These are phyloP conservation scores for Phyto melanocephala DNA, from an alignment of 2,888 invertebrate species.

Conservation along the genomic window DNA sequence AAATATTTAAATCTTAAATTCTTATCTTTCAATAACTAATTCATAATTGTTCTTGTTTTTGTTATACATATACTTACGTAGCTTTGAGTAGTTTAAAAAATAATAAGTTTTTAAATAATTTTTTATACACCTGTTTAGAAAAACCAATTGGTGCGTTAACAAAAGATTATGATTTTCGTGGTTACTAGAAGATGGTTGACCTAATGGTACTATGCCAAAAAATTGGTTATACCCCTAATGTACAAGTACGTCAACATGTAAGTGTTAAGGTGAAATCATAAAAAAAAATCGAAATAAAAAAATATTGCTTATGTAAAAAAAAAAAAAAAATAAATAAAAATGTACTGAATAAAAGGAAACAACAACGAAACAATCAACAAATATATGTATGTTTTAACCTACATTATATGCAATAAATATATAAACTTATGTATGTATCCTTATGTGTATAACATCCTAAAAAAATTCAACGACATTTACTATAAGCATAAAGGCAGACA, in stretches of 20 bases:
- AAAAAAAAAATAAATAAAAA: neutral
- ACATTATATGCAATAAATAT: slow-evolving; percentile 8
- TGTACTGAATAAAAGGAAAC: neutral
- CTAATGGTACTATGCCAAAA: too few relatives aligned
- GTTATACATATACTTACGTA: too few relatives aligned
- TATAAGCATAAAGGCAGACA: neutral
- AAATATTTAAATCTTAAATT: too few relatives aligned
- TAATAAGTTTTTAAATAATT: too few relatives aligned
- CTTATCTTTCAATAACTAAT: too few relatives aligned
- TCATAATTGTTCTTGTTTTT: too few relatives aligned
- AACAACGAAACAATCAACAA: neutral
- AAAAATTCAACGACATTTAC: neutral
- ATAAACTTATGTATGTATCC: neutral
- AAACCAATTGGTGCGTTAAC: too few relatives aligned
- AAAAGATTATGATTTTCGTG: too few relatives aligned
- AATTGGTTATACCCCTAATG: too few relatives aligned
- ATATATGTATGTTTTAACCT: neutral
- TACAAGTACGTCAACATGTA: neutral
- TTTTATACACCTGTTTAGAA: too few relatives aligned
- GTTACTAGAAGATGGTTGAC: too few relatives aligned
- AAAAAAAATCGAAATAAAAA: slow-evolving; percentile 62
- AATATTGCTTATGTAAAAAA: slow-evolving; percentile 35
- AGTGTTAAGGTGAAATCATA: slow-evolving; percentile 55
- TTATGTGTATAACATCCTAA: neutral
- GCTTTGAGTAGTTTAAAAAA: too few relatives aligned